Conservation (phyloP, 2,113 vertebrate genomes). For the Brienomyrus brachyistius region DNA sequence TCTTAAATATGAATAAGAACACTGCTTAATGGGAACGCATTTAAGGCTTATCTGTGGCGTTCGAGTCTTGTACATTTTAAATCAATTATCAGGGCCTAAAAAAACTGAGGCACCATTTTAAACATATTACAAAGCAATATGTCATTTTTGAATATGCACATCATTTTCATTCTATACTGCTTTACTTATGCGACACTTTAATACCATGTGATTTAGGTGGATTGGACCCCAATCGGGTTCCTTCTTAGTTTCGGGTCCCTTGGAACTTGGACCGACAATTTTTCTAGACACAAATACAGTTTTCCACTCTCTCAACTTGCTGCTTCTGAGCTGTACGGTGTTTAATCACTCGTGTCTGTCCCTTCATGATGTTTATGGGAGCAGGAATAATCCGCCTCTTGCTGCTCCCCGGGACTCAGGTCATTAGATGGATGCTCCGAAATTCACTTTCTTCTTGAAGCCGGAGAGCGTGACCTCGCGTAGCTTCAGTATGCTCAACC, state of each 20-base stretch:
- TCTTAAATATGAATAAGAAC: not conserved
- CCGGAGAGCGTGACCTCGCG: conserved; percentile 33
- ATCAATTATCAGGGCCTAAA: not conserved
- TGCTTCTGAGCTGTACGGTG: not conserved
- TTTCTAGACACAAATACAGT: not conserved
- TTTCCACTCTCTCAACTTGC: not conserved
- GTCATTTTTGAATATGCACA: not conserved
- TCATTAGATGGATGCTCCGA: conserved; percentile 8
- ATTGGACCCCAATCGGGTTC: not conserved
- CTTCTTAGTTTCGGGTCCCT: not conserved
- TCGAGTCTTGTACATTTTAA: not conserved
- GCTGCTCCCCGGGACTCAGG: not conserved
- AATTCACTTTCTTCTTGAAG: conserved; percentile 32
- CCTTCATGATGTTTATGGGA: not conserved
- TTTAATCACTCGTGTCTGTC: not conserved
- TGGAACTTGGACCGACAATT: not conserved
- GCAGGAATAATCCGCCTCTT: not conserved
- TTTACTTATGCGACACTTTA: not conserved
- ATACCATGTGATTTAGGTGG: not conserved
- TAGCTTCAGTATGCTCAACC: conserved; percentile 24
- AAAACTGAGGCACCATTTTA: not conserved
- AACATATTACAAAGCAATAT: not conserved
- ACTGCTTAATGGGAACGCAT: not conserved
- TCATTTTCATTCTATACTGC: not conserved
- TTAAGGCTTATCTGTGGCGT: not conserved